Percentiles rank a stretch among this genome's conserved stretches.
Conservation (phyloP, 2,797 vertebrate genomes). For the Ctenopoma kingsleyae region DNA sequence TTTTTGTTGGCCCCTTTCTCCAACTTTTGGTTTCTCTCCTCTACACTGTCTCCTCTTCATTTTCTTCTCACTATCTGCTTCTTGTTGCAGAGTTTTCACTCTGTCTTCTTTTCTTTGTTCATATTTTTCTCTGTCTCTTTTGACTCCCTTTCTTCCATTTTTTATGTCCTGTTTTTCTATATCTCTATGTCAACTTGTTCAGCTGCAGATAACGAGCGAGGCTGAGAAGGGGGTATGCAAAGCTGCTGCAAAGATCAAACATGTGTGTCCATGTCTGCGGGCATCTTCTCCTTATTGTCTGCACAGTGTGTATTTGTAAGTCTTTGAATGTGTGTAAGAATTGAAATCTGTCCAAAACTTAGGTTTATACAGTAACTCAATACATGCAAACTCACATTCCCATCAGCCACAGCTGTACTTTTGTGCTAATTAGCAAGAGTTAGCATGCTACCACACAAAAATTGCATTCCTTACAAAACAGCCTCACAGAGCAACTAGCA, state of each 20-base stretch:
- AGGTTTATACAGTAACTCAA: neutral
- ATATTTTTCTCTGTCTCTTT: neutral
- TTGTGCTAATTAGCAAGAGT: neutral
- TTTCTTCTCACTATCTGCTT: slow-evolving; percentile 2
- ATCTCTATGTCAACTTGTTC: neutral
- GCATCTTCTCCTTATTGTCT: neutral
- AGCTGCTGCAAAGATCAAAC: neutral
- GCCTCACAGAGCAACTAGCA: neutral
- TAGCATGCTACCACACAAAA: neutral
- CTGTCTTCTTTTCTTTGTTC: neutral
- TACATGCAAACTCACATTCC: neutral
- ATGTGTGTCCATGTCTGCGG: neutral
- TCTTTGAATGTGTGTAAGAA: neutral
- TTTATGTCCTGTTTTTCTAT: neutral
- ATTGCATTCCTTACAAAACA: neutral
- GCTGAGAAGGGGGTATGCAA: neutral
- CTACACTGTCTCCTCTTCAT: neutral
- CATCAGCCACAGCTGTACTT: neutral
- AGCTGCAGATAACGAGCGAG: neutral
- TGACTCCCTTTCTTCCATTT: neutral
- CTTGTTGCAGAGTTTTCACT: neutral
- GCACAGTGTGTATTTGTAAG: neutral
- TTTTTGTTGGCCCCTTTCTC: slow-evolving; percentile 12
- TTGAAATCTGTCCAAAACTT: neutral
- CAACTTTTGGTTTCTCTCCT: neutral